phyloP scores from a whole-genome alignment of 2,797 vertebrate species.

The Streptopelia turtur region DNA sequence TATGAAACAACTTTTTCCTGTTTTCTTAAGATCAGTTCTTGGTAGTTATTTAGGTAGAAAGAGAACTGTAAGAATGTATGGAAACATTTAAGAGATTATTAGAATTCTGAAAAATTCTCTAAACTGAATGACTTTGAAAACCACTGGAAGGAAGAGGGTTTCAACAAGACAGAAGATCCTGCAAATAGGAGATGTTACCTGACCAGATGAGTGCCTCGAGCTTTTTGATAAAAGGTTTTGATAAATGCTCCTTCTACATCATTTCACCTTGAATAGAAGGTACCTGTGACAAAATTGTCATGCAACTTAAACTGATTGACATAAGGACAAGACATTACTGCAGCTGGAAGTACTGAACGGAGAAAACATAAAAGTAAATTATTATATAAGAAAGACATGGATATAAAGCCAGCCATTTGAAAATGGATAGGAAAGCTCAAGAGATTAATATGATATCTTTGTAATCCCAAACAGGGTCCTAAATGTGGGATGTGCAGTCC shows the following conservation, averaged over 20 bases:
- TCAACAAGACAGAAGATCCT: neutral
- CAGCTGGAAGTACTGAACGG: neutral
- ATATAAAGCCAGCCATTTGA: neutral
- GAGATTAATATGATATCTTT: neutral
- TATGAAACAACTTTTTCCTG: neutral
- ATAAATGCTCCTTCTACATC: neutral
- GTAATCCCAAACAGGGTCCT: neutral
- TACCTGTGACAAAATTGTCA: neutral
- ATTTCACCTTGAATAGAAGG: neutral
- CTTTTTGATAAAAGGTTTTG: neutral
- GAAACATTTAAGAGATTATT: neutral
- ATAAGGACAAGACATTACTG: neutral
- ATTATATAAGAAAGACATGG: neutral
- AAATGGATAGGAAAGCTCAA: neutral
- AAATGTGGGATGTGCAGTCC: neutral
- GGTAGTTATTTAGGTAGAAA: neutral
- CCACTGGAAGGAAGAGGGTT: neutral
- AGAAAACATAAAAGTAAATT: neutral
- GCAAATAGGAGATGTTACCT: neutral
- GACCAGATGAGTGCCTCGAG: neutral
- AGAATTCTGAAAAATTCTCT: neutral
- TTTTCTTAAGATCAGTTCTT: neutral
- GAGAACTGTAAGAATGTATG: neutral
- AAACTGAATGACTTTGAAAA: neutral
- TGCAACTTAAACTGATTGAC: neutral